These are phyloP conservation scores for Caloenas nicobarica DNA, from an alignment of 2,113 vertebrate genomes.

Conservation along the genomic window DNA sequence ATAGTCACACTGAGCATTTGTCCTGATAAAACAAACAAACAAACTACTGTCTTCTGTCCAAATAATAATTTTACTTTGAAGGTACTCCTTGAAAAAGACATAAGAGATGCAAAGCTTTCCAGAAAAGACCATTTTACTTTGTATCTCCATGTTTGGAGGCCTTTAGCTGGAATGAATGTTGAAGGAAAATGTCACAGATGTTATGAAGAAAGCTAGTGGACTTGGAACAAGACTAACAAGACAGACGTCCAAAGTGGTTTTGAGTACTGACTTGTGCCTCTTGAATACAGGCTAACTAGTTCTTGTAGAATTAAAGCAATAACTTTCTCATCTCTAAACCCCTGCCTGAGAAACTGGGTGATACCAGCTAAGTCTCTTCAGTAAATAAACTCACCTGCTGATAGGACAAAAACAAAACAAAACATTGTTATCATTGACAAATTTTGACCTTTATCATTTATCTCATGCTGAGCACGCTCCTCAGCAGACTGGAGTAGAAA, in stretches of 20 bases:
- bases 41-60: background rate
- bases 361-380: background rate
- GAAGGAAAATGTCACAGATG: background rate
- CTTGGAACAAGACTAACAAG: background rate
- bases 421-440: background rate
- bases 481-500: background rate
- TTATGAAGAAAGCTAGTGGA: background rate
- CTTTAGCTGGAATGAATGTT: background rate
- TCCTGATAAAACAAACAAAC: background rate
- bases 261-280: background rate
- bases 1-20: background rate
- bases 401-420: background rate
- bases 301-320: background rate
- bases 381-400: background rate
- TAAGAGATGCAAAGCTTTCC: background rate
- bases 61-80: background rate
- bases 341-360: background rate
- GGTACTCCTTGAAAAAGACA: background rate
- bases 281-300: background rate
- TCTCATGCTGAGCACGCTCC: background rate
- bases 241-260: background rate
- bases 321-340: background rate
- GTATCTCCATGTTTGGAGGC: background rate
- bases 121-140: background rate
- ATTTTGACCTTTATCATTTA: background rate